phyloP scores from a whole-genome alignment of 2,113 vertebrate species.

The Apteryx owenii region DNA sequence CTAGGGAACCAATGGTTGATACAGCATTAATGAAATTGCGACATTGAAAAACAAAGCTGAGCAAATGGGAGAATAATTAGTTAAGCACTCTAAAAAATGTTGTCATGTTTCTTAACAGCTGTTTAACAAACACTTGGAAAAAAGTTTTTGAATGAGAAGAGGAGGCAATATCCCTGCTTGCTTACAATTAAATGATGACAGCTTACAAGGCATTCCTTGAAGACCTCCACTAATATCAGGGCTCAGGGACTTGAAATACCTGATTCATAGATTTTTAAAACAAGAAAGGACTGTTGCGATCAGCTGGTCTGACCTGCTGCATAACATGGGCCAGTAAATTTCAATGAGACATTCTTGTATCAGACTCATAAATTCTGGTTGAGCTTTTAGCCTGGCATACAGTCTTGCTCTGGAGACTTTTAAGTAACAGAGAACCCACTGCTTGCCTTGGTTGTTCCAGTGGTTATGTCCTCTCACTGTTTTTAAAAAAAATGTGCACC shows the following conservation, averaged over 20 bases:
- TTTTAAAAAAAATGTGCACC: background rate
- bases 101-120: slow-evolving; percentile 41
- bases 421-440: slow-evolving; percentile 34
- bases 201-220: slow-evolving; percentile 12
- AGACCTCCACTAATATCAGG: slow-evolving; percentile 24
- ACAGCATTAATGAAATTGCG: background rate
- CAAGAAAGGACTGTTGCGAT: slow-evolving; percentile 23
- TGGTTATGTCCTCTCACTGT: background rate
- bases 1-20: background rate
- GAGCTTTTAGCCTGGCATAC: slow-evolving; percentile 59
- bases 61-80: background rate
- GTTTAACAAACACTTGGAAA: background rate
- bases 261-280: slow-evolving; percentile 39
- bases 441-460: slow-evolving; percentile 26
- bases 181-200: slow-evolving; percentile 36
- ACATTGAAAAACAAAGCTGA: background rate
- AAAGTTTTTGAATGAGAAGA: background rate
- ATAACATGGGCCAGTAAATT: slow-evolving; percentile 60
- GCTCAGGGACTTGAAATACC: slow-evolving; percentile 41
- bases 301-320: slow-evolving; percentile 53
- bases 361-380: slow-evolving; percentile 57
- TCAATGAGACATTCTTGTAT: slow-evolving; percentile 54
- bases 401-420: slow-evolving; percentile 46
- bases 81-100: slow-evolving; percentile 3
- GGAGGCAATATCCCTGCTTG: background rate